Base-by-base conservation (phyloP, 2,888 invertebrate genomes). In the Lepidocyrtinus sp. region DNA sequence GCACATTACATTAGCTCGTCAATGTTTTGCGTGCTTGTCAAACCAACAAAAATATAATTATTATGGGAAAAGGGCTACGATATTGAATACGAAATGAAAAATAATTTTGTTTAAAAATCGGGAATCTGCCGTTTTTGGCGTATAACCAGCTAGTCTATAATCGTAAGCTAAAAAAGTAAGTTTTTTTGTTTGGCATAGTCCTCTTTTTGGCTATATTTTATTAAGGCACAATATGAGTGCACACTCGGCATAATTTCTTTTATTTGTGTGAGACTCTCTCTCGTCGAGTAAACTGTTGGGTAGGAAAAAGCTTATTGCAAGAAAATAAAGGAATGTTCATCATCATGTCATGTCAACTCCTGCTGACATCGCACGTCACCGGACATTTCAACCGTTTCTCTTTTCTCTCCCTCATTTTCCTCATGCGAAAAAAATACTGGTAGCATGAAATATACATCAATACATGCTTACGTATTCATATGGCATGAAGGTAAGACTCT, bases 301-400 rank as follows among this genome's bases (percentile, higher is more conserved):
- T 25, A 27, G 63, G 46, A 67, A 25, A 74, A 69, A 17, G 25
- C 75, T 46, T 69, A 75, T 36, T 36, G 36, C 75, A 70, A 36
- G 63, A 70, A 72, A 75, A 75, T 75, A 69, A 63, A 75, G 75
- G 75, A 69, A 75, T 75, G 75, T 75, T 75, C 75, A 75, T 75
- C 75, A 75, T 63, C 69, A 75, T 75, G 75, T 75, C 75, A 75
- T 75, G 75, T 75, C 75, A 75, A 75, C 75, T 75, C 70, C 69
- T 75, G 75, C 75, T 75, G 75, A 75, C 75, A 75, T 64, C 68
- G 69, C 63, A 75, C 75, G 75, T 75, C 75, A 75, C 75, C 75
- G 75, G 75, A 75, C 75, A 75, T 75, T 75, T 75, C 75, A 75
- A 75, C 75, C 75, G 70, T 75, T 75, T 75, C 75, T 63, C 75